phyloP scores from a whole-genome alignment of 2,888 invertebrate species.

The Eupithecia vulgata region DNA sequence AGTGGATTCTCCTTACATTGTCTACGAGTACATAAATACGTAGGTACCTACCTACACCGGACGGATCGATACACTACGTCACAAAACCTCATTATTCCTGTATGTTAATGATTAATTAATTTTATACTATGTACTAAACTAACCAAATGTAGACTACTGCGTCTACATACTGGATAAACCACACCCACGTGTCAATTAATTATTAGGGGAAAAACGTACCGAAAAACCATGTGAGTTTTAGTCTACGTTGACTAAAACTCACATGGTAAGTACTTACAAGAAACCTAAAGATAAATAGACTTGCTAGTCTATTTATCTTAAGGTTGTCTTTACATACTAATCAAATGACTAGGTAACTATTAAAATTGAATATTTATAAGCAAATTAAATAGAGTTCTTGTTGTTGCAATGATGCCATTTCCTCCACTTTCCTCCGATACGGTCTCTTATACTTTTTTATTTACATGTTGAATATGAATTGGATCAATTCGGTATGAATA shows the following conservation, averaged over 20 bases:
- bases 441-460: no score
- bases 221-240: constrained; percentile 1
- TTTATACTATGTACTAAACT: neutral
- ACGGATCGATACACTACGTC: neutral
- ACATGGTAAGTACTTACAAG: no score
- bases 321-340: neutral
- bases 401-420: no score
- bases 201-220: neutral
- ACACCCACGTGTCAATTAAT: neutral
- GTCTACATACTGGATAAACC: neutral
- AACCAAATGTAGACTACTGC: neutral
- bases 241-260: neutral
- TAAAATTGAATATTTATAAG: neutral
- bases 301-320: neutral
- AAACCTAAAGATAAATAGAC: no score
- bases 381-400: no score
- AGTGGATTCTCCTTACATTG: neutral
- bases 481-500: neutral
- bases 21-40: neutral
- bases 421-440: no score
- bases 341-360: neutral
- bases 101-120: neutral
- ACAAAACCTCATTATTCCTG: neutral
- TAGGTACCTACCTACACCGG: neutral
- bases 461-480: neutral